phyloP scores from a whole-genome alignment of 2,888 invertebrate species.

The Antheraea assamensis region DNA sequence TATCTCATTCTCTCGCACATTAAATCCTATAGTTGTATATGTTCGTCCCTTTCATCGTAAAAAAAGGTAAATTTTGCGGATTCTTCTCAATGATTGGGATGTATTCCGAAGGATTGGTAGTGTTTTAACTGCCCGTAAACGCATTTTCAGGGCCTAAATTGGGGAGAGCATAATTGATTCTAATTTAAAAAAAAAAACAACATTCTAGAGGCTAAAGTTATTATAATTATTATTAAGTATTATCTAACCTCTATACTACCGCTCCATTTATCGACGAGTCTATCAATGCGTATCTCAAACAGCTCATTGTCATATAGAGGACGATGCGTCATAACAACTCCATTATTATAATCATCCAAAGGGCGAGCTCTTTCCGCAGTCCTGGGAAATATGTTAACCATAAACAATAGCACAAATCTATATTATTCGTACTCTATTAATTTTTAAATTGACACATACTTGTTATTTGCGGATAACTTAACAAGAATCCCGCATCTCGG shows the following conservation, averaged over 20 bases:
- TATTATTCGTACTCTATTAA: neutral
- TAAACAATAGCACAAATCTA: neutral
- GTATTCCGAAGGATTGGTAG: too few species aligned
- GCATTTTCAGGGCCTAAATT: too few species aligned
- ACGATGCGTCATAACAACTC: slow-evolving; percentile 96
- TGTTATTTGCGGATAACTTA: slow-evolving; percentile 89
- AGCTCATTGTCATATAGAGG: slow-evolving; percentile 93
- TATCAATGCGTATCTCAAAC: slow-evolving; percentile 97
- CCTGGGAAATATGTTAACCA: slow-evolving; percentile 55
- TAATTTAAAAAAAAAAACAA: too few species aligned
- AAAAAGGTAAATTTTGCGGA: too few species aligned
- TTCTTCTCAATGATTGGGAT: too few species aligned
- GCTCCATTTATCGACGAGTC: slow-evolving; percentile 97
- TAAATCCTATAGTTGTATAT: too few species aligned
- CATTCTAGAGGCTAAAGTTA: neutral
- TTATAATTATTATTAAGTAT: neutral
- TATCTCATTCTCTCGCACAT: too few species aligned
- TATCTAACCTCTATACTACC: slow-evolving; percentile 90
- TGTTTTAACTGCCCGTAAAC: too few species aligned
- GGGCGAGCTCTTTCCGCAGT: slow-evolving; percentile 94
- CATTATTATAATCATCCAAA: slow-evolving; percentile 97
- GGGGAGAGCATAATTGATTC: too few species aligned
- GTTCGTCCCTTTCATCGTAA: too few species aligned
- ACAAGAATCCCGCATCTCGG: slow-evolving; percentile 94
- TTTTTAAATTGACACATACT: slow-evolving; percentile 45